Evolutionary conservation across 2,888 invertebrate genomes (phyloP).

Genomic region (Eristalis tenax): DNA sequence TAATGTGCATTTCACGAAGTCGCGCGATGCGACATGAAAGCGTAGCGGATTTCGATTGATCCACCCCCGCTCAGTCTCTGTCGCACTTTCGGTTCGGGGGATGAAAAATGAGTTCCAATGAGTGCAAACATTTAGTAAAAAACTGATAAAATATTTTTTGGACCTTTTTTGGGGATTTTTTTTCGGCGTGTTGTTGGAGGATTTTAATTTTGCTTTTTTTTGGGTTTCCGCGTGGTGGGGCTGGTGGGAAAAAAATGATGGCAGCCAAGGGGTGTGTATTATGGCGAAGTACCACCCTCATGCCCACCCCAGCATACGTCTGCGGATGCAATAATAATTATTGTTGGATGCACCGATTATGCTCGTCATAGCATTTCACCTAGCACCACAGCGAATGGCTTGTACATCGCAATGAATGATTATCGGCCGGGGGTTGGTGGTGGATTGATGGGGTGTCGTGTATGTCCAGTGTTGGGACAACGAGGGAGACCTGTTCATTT

Average conservation of each 20-base stretch:
- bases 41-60: conserved; percentile 39
- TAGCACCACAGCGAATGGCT: conserved; percentile 54
- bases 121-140: conserved; percentile 70
- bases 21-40: conserved; percentile 58
- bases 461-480: conserved; percentile 32
- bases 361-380: conserved; percentile 71
- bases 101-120: conserved; percentile 68
- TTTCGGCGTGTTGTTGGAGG: not conserved
- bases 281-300: conserved; percentile 58
- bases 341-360: conserved; percentile 72
- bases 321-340: conserved; percentile 72
- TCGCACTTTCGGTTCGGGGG: conserved; percentile 6
- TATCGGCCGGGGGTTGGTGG: conserved; percentile 36
- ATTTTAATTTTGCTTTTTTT: not conserved
- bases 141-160: conserved; percentile 68
- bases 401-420: conserved; percentile 69
- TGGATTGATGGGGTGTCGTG: not conserved
- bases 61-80: not conserved
- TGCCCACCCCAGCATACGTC: conserved; percentile 59
- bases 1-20: conserved; percentile 46
- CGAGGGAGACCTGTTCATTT: conserved; percentile 20
- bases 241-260: conserved; percentile 47
- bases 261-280: conserved; percentile 54
- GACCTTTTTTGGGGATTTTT: conserved; percentile 32
- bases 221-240: not conserved